phyloP scores from a whole-genome alignment of 2,113 vertebrate species.

The Ceyx melanurus region DNA sequence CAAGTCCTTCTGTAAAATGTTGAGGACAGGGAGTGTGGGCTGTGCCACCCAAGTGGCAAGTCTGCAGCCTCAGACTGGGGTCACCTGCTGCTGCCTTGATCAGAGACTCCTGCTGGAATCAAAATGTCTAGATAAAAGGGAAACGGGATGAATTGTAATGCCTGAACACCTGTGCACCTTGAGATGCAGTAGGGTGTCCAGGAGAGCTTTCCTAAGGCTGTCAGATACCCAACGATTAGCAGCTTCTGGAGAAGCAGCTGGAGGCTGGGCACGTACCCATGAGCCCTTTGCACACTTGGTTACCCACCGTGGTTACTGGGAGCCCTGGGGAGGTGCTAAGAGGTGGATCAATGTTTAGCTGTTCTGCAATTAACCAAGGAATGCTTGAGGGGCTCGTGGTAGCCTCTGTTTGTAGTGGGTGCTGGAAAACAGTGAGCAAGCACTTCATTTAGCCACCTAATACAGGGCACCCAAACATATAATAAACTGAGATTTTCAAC shows the following conservation, averaged over 20 bases:
- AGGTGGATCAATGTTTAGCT: background rate
- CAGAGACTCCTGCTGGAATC: background rate
- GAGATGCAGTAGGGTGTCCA: background rate
- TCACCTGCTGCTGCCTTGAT: background rate
- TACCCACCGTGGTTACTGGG: background rate
- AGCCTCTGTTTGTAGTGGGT: background rate
- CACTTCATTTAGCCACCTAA: background rate
- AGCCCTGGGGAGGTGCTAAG: background rate
- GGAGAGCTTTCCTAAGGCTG: background rate
- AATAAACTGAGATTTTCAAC: background rate
- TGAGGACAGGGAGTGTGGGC: background rate
- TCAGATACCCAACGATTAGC: background rate
- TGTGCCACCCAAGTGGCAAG: background rate
- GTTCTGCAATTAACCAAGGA: background rate
- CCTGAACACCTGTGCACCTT: rapidly evolving
- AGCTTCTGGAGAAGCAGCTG: background rate
- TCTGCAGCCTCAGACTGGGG: background rate
- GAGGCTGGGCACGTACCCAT: background rate
- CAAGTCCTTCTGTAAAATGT: background rate
- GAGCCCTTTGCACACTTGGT: background rate
- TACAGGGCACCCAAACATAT: background rate
- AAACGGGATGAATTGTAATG: background rate
- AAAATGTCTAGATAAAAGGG: background rate
- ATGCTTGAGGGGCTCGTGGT: background rate
- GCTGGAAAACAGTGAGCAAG: background rate